A percentile compares a stretch with the other conserved stretches of the same genome.
phyloP scores from a whole-genome alignment of 2,797 vertebrate species.

The Tangara arthus region DNA sequence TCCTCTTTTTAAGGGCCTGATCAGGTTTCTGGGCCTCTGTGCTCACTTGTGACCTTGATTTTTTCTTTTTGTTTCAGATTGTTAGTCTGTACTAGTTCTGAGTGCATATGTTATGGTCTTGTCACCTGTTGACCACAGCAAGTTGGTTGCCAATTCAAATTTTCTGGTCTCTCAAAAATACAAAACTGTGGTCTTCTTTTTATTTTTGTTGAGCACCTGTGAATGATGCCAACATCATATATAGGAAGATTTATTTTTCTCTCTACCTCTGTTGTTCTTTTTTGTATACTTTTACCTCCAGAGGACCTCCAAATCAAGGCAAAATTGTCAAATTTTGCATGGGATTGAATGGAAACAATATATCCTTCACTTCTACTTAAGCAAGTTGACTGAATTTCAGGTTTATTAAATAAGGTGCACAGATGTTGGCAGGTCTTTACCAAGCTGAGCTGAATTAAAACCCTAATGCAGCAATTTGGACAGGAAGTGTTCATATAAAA shows the following conservation, averaged over 20 bases:
- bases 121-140: background rate
- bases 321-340: background rate
- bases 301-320: background rate
- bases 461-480: background rate
- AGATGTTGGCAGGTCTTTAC: background rate
- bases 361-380: background rate
- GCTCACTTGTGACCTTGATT: background rate
- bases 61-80: no score
- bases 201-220: rapidly evolving
- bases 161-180: background rate
- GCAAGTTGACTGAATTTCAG: background rate
- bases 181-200: background rate
- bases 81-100: background rate
- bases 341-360: background rate
- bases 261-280: background rate
- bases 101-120: rapidly evolving
- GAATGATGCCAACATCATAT: background rate
- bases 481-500: background rate
- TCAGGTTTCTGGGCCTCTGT: background rate
- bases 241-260: background rate
- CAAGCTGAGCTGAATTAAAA: background rate
- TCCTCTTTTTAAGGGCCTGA: background rate
- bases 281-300: background rate
- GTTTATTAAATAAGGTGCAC: background rate
- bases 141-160: background rate